Base-by-base conservation (phyloP, 2,113 vertebrate species). In the Pelecanus crispus region DNA sequence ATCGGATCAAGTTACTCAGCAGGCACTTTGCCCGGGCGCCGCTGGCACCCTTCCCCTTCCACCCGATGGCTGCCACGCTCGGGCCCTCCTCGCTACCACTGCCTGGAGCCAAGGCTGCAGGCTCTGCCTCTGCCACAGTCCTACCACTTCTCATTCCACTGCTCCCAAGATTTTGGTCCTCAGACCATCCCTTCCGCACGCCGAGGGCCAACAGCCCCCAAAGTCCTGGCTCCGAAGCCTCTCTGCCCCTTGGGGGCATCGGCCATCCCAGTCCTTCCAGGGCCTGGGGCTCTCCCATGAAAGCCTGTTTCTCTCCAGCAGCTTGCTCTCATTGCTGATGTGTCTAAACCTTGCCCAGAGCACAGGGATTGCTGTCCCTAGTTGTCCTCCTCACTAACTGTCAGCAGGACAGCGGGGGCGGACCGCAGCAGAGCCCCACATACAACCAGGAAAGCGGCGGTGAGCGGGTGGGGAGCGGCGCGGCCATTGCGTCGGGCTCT, bases 401-500 rank as follows among this genome's bases (percentile, higher is more conserved):
- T 28, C 65, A n/a, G 31, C 9, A 20, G 40, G 45, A 73, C 26
- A 56, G 66, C 0, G 0, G 28, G 28, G 38, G 67, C 0, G 0
- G 72, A n/a, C 10, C 1, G 2, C 58, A 59, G 53, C 8, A 1
- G 38, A 79, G 34, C 36, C 49, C 28, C 22, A 42, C 1, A 2
- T 5, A 14, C 0, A 0, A 36, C 28, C 42, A n/a, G 26, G 17
- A 91, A 50, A 47, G 7, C 12, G 2, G 3, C 3, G 4, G n/a
- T 1, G 38, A 79, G 8, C 1, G 0, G 1, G 14, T n/a, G 14
- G 44, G 12, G 58, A 25, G 7, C 0, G 0, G 28, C 2, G 0
- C 3, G 3, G 83, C 49, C 49, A 22, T 4, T 0, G 1, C 1
- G 0, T 4, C 8, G 32, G 26, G 34, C 44, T 72, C 45, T 10